phyloP scores from a whole-genome alignment of 23 tunicate genomes.

The Ascidia mentula region DNA sequence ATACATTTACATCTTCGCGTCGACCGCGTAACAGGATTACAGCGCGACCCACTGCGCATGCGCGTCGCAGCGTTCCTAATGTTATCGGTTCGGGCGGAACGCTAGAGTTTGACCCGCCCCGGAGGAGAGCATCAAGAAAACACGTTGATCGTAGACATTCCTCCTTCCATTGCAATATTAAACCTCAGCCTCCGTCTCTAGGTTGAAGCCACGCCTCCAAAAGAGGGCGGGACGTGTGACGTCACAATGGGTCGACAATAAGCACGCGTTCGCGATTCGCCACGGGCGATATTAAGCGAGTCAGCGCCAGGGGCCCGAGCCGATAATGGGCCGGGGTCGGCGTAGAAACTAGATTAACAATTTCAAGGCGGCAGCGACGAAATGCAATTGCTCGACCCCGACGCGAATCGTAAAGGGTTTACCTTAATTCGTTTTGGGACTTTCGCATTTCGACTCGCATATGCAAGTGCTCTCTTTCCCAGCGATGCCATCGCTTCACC shows the following conservation, averaged over 20 bases:
- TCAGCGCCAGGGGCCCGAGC: background rate
- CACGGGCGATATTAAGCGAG: slow-evolving; percentile 8
- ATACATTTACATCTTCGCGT: background rate
- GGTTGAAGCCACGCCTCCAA: too few relatives aligned
- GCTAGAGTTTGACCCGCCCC: background rate
- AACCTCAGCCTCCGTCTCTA: background rate
- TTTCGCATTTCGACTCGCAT: background rate
- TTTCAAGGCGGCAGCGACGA: slow-evolving; percentile 39
- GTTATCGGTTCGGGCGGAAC: background rate
- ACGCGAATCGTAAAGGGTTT: slow-evolving; percentile 18
- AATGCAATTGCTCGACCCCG: slow-evolving; percentile 46
- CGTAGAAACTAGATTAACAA: slow-evolving; percentile 39
- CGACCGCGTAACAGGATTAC: slow-evolving; percentile 6
- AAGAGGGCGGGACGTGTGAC: background rate
- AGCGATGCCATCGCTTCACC: too few relatives aligned
- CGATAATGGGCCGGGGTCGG: slow-evolving; percentile 9
- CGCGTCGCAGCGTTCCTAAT: background rate
- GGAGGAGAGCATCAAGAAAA: too few relatives aligned
- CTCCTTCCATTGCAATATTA: slow-evolving; percentile 3
- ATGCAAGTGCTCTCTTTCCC: slow-evolving; percentile 9
- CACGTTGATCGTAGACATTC: background rate
- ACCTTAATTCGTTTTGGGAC: slow-evolving; percentile 57
- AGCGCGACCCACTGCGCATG: slow-evolving; percentile 1
- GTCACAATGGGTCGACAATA: background rate
- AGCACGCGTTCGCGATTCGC: background rate